Evolutionary conservation across 1,140 invertebrate genomes (phyloP), one percentile per base, ranked within the genome.

Genomic region (Araneus ventricosus): DNA sequence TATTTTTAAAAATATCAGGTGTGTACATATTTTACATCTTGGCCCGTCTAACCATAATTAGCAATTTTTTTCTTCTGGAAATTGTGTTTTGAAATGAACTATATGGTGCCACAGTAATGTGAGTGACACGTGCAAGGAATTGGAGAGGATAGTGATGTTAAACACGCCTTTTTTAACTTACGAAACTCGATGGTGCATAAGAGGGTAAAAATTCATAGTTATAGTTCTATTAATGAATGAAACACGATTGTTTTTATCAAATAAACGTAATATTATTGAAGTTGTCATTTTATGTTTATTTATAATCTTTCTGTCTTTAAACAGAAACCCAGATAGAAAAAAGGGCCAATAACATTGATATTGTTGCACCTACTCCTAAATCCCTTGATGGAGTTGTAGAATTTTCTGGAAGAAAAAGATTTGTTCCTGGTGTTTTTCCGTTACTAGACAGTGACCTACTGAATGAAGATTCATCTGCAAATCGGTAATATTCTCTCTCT

Each of bases 301-400:
- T 63, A 14, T 52, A 52, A 30, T 20, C 8, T n/a, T n/a, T 70
- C 87, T 79, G 82, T 94, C 85, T 70, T 93, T 94, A 94, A 37
- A 52, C 94, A 96, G 97, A 97, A 95, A 96, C 96, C 86, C 95
- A 97, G 14, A 95, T 98, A 75, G 97, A 98, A 94, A 97, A 97
- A 94, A 96, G 97, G 94, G 95, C 97, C 39, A 96, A 96, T 45
- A 97, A 97, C 95, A 97, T 98, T 3, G 98, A 98, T 95, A 97
- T 98, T 93, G 97, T 98, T 95, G 97, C 97, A 79, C 97, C 97
- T 82, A 96, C 97, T 61, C 98, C 98, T 4, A 96, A 96, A 88
- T 94, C 96, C 96, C 94, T 95, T 96, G 97, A 96, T 67, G 95
- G 91, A 67, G 88, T 94, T 24, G 82, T 93, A 57, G 94, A 94